Conservation (phyloP, 2,888 invertebrate species). For the Meiosimyza platycephala region DNA sequence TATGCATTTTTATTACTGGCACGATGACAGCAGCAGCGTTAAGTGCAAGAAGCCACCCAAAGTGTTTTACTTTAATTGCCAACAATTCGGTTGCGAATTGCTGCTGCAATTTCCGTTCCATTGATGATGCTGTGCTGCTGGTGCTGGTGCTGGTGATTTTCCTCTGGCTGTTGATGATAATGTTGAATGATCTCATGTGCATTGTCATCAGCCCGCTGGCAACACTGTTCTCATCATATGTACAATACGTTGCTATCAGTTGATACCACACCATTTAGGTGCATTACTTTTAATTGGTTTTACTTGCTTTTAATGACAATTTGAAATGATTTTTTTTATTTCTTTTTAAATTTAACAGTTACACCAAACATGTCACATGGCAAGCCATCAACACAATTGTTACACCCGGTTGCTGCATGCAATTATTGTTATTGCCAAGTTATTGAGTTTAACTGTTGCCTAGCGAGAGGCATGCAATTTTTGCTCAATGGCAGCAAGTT, state of each 20-base stretch:
- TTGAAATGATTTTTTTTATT: not conserved
- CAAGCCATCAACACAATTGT: too few species aligned
- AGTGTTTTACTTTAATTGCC: slow-evolving; percentile 12
- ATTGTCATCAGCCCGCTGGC: not conserved
- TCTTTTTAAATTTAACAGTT: too few species aligned
- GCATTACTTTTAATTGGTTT: slow-evolving; percentile 27
- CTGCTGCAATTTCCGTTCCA: not conserved
- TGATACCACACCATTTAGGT: not conserved
- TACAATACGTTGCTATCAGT: too few species aligned
- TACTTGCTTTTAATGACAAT: not conserved
- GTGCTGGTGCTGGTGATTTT: not conserved
- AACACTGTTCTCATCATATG: not conserved
- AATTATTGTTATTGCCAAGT: too few species aligned
- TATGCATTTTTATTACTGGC: too few species aligned
- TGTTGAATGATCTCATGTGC: not conserved
- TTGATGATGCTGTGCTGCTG: not conserved
- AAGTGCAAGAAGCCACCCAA: not conserved
- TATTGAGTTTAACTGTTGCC: too few species aligned
- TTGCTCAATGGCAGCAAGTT: too few species aligned
- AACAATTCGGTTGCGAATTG: not conserved
- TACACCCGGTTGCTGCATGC: too few species aligned
- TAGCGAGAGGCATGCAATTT: too few species aligned
- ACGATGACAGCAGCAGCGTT: too few species aligned
- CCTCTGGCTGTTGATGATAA: not conserved
- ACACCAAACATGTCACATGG: too few species aligned